phyloP scores from a whole-genome alignment of 2,113 vertebrate genomes.

The Cranoglanis bouderius region DNA sequence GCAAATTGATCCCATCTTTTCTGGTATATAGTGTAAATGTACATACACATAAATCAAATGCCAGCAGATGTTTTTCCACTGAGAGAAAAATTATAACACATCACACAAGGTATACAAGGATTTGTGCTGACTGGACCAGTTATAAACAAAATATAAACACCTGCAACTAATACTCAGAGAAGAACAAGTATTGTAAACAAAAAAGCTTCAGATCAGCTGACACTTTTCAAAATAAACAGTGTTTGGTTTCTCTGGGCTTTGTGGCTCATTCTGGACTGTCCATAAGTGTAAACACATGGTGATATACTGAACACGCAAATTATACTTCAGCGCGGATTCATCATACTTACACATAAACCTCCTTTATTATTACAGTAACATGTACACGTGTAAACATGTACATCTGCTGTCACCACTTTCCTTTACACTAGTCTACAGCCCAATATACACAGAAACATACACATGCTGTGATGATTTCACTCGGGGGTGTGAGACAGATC shows the following conservation, averaged over 20 bases:
- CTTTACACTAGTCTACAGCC: neutral
- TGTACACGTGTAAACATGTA: neutral
- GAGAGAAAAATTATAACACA: neutral
- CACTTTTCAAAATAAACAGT: constrained; percentile 16
- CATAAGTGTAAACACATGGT: constrained; percentile 22
- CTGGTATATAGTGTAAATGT: neutral
- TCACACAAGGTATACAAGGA: neutral
- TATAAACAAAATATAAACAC: constrained; percentile 6
- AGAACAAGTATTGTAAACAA: constrained; percentile 2
- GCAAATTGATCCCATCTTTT: neutral
- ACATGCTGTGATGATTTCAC: neutral
- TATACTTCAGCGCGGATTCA: constrained; percentile 13
- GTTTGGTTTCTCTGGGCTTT: neutral
- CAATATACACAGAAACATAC: constrained; percentile 12
- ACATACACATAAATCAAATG: neutral
- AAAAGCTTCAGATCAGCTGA: constrained; percentile 22
- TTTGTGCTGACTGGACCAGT: constrained; percentile 4
- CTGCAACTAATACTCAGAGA: constrained; percentile 9
- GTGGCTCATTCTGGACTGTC: constrained; percentile 38
- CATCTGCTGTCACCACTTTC: constrained; percentile 6
- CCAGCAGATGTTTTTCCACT: constrained; percentile 21
- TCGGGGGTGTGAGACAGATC: constrained; percentile 21
- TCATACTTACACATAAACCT: neutral
- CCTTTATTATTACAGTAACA: neutral
- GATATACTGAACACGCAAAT: constrained; percentile 13